Conservation (phyloP, 2,113 vertebrate species). For the Ramphastos sulfuratus region DNA sequence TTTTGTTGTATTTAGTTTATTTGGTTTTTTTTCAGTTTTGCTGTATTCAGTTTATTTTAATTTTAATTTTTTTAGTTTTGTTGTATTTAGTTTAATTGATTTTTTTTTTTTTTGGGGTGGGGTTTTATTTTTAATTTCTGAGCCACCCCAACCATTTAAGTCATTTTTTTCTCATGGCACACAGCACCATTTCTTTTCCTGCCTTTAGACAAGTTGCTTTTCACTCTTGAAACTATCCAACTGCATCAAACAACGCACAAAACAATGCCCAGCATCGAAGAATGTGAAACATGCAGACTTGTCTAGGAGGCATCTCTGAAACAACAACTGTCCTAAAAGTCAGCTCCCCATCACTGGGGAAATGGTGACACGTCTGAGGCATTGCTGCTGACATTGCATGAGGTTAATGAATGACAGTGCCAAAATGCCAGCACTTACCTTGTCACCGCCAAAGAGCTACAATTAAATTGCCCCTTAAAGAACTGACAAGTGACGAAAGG, state of each 20-base stretch:
- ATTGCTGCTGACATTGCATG: conserved; percentile 68
- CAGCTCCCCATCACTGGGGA: conserved; percentile 49
- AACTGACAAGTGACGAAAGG: conserved; percentile 83
- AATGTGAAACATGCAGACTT: conserved; percentile 37
- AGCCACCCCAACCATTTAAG: not conserved
- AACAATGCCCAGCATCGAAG: not conserved
- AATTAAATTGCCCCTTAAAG: conserved; percentile 79
- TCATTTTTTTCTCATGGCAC: not conserved
- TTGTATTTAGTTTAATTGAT: no score
- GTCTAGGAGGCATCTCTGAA: conserved; percentile 33
- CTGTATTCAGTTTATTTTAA: no score
- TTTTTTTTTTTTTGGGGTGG: not conserved
- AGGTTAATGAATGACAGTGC: conserved; percentile 76
- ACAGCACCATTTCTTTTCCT: not conserved
- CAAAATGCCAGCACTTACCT: conserved; percentile 77
- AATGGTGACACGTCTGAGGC: conserved; percentile 67
- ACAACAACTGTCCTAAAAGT: conserved; percentile 50
- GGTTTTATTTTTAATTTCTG: not conserved
- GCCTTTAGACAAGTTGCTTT: not conserved
- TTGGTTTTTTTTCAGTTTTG: no score
- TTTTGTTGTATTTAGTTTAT: no score
- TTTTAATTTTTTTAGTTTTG: rapidly evolving
- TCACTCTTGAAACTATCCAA: not conserved
- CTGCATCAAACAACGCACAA: not conserved
- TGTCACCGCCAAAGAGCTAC: conserved; percentile 76